phyloP scores from a whole-genome alignment of 2,113 vertebrate genomes.

The Bufo bufo region DNA sequence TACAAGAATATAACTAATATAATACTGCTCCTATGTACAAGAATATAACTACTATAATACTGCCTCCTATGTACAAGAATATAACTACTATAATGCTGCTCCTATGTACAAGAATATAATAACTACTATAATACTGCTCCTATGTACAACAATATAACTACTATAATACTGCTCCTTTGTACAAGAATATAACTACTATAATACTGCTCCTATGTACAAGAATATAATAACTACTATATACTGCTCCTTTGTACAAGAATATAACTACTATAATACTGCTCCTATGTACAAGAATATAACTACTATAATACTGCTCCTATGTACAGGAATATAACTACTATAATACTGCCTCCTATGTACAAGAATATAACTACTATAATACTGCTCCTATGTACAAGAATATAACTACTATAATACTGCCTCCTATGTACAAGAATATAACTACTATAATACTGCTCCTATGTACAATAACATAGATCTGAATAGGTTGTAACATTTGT shows the following conservation, averaged over 20 bases:
- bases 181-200: conserved; percentile 6
- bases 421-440: not conserved
- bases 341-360: too few relatives aligned
- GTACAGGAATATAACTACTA: too few relatives aligned
- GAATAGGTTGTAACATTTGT: too few relatives aligned
- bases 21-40: not conserved
- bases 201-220: not conserved
- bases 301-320: too few relatives aligned
- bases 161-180: not conserved
- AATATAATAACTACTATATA: too few relatives aligned
- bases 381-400: not conserved
- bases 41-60: conserved; percentile 12
- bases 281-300: too few relatives aligned
- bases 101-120: not conserved
- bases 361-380: too few relatives aligned
- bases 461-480: not conserved
- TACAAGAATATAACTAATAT: not conserved
- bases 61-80: not conserved
- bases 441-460: not conserved
- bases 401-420: conserved; percentile 1
- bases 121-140: conserved; percentile 8
- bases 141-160: not conserved
- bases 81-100: conserved; percentile 6
- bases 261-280: too few relatives aligned
- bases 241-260: too few relatives aligned